Base-by-base conservation (phyloP, 2,888 invertebrate species). In the Dascillus cervinus region DNA sequence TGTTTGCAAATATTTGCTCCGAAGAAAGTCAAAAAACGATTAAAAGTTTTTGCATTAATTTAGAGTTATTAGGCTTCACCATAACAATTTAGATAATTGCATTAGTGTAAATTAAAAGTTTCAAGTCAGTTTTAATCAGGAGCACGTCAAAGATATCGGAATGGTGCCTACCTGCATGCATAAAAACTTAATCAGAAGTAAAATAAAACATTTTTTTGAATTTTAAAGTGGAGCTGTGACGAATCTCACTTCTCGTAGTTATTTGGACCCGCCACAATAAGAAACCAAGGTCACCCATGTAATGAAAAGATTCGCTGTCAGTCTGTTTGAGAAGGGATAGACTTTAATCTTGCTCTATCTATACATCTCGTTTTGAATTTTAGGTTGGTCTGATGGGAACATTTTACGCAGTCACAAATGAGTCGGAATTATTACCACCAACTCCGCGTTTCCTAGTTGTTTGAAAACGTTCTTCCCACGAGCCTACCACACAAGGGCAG, bases 241-340 rank as follows among this genome's bases (percentile, higher is more conserved):
- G 17, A 17, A 17, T 17, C 17, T 17, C 4, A 17, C 21, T 10
- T 13, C 24, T 20, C 22, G 10, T 14, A 13, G 26, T 29, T 32
- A 12, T 28, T 37, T 13, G 10, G 23, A 17, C 22, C 20, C 20
- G 29, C 15, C 26, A 38, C 31, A 38, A 34, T 31, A 22, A 25
- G 22, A 35, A 12, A 23, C 24, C 39, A 36, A 39, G 39, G 39
- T 28, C 13, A 31, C 24, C 23, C 21, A 21, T 3, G 13, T 33
- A 39, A 33, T 37, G 30, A 37, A 39, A 39, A 36, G 36, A 25
- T 34, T 30, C 28, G 23, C 36, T 39, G 39, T 39, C 39, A 39
- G 36, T 34, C 29, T 13, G 28, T 30, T 27, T 39, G 39, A 39
- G 31, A 28, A 33, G 39, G 36, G 39, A 37, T 33, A 26, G 28